These are phyloP conservation scores for Sorex fumeus DNA, from an alignment of 2,113 vertebrate genomes.

Conservation along the genomic window DNA sequence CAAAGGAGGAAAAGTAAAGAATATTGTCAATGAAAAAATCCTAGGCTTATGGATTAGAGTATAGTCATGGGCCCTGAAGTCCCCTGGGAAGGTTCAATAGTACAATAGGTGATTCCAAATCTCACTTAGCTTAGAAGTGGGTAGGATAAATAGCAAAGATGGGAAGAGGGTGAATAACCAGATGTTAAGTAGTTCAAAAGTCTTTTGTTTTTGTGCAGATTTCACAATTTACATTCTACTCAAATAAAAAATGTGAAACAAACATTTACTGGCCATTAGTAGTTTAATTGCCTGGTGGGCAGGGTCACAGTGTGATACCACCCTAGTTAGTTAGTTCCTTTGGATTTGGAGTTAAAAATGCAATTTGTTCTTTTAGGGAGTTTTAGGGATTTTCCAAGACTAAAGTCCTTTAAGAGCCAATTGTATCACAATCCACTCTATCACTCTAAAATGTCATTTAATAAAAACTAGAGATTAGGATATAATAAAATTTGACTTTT, in stretches of 20 bases:
- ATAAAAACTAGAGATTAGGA: neutral
- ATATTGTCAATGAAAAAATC: too few species aligned
- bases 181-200: neutral
- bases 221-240: neutral
- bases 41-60: accelerated
- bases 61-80: too few species aligned
- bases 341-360: constrained; percentile 62
- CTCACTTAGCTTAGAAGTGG: accelerated
- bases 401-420: neutral
- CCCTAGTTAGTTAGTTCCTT: constrained; percentile 24
- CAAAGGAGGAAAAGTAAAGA: neutral
- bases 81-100: neutral
- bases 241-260: neutral
- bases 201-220: neutral
- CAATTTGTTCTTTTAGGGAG: constrained; percentile 45
- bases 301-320: neutral
- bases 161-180: accelerated
- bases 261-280: neutral
- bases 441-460: neutral
- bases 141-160: accelerated
- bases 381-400: constrained; percentile 78
- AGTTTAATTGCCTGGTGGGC: neutral
- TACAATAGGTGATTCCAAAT: neutral
- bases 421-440: neutral
- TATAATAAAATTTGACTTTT: neutral